Evolutionary conservation across 2,797 vertebrate genomes (phyloP), one percentile per base, ranked within the genome.

Genomic region (Hypotaenidia philippensis): DNA sequence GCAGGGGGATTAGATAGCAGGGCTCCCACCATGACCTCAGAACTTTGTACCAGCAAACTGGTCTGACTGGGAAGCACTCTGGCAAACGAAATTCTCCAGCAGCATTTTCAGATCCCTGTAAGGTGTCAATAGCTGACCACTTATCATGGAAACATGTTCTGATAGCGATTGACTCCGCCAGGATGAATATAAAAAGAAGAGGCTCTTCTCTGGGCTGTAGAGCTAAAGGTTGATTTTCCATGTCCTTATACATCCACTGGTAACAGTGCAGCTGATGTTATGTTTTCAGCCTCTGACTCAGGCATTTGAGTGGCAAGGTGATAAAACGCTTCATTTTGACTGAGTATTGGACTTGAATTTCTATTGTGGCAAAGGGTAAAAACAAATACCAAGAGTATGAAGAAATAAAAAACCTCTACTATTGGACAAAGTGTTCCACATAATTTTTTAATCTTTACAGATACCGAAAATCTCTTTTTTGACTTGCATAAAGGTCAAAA

Each of bases 271-370:
- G 79, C 82, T 87, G 69, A 41, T 81, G 53, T 61, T 86, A 87
- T 31, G n/a, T 78, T 94, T 88, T 65, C 89, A 92, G 17, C 47
- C 66, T 63, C 44, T 89, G 75, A 86, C 59, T 83, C 63, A 81
- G 76, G 52, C 76, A 61, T 57, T 83, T 49, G 4, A 83, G 59
- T 65, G 77, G 76, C 92, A 94, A 92, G 56, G 87, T 4, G 4
- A 83, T 71, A 92, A 86, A 95, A 94, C 34, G 31, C 27, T 78
- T 84, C 79, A 57, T 65, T 91, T 91, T 72, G 77, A 94, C 82
- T 83, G 89, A 89, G 70, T 49, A 57, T 66, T 57, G 49, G 47
- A 85, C 77, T 75, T 63, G 63, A 89, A 80, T 88, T 96, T 92
- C 76, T 59, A 29, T 72, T 94, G 57, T 87, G 50, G 8, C 11